These are phyloP conservation scores for Orthonevra nobilis DNA, from an alignment of 2,888 invertebrate species.

Conservation along the genomic window DNA sequence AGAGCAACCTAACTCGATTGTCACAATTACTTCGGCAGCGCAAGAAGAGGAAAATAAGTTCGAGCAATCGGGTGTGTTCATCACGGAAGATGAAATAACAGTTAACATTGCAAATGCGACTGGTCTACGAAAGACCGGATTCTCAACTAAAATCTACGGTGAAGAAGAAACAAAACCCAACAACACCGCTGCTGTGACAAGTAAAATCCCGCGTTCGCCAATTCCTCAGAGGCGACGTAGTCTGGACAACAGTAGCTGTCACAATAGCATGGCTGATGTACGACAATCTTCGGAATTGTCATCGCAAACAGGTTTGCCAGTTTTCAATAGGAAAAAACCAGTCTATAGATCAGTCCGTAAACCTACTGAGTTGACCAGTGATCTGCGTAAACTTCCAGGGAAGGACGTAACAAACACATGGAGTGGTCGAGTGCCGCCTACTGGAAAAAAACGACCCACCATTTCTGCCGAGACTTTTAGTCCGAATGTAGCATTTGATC, in stretches of 20 bases:
- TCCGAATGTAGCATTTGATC: constrained; percentile 81
- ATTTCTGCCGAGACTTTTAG: constrained; percentile 85
- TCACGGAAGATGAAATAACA: constrained; percentile 80
- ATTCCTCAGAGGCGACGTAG: constrained; percentile 77
- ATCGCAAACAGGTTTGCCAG: constrained; percentile 74
- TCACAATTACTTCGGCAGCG: constrained; percentile 48
- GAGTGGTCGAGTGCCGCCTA: constrained; percentile 83
- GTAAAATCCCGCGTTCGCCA: constrained; percentile 80
- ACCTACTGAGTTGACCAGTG: constrained; percentile 74
- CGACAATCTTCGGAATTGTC: constrained; percentile 74
- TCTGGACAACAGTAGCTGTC: constrained; percentile 76
- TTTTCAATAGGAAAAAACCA: constrained; percentile 78
- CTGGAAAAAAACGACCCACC: constrained; percentile 80
- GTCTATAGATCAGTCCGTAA: constrained; percentile 80
- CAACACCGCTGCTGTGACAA: constrained; percentile 70
- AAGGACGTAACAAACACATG: constrained; percentile 86
- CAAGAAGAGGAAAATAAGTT: constrained; percentile 73
- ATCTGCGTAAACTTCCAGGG: constrained; percentile 75
- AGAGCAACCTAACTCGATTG: constrained; percentile 50
- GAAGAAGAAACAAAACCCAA: constrained; percentile 80
- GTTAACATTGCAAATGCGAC: constrained; percentile 86
- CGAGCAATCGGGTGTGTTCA: constrained; percentile 78
- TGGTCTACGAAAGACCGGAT: constrained; percentile 86
- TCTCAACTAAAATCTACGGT: constrained; percentile 84
- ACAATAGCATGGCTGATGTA: constrained; percentile 73